These are phyloP conservation scores for Aphidius colemani DNA, from an alignment of 2,888 invertebrate species.

Conservation along the genomic window DNA sequence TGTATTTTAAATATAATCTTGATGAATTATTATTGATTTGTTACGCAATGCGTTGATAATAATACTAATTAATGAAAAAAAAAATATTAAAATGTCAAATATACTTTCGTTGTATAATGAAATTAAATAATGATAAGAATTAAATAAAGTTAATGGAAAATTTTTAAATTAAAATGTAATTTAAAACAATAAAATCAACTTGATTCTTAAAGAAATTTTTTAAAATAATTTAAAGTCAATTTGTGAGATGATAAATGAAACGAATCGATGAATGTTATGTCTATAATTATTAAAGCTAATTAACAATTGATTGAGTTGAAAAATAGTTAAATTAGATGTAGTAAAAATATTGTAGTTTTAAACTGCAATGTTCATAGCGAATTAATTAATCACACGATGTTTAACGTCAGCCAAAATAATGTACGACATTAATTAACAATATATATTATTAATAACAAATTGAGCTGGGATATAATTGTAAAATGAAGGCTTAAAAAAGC, in stretches of 20 bases:
- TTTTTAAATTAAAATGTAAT: background rate
- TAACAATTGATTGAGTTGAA: too few species aligned
- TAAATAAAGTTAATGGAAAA: background rate
- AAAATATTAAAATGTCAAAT: constrained; percentile 13
- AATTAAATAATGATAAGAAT: too few species aligned
- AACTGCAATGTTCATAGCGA: too few species aligned
- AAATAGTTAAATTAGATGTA: too few species aligned
- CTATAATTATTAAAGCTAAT: too few species aligned
- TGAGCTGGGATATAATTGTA: too few species aligned
- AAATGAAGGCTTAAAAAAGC: background rate
- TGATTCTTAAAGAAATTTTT: background rate
- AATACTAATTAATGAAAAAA: constrained; percentile 25
- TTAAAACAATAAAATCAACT: background rate
- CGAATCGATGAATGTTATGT: background rate
- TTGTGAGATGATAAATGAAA: background rate
- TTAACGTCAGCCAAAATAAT: background rate
- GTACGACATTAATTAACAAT: background rate
- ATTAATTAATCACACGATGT: too few species aligned
- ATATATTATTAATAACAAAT: background rate
- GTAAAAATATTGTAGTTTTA: too few species aligned
- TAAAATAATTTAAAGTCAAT: too few species aligned
- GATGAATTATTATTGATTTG: constrained; percentile 23
- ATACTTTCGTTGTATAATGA: constrained; percentile 9
- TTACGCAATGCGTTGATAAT: constrained; percentile 35
- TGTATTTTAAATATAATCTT: too few species aligned